phyloP scores from a whole-genome alignment of 2,888 invertebrate species.

The Troides oblongomaculatus region DNA sequence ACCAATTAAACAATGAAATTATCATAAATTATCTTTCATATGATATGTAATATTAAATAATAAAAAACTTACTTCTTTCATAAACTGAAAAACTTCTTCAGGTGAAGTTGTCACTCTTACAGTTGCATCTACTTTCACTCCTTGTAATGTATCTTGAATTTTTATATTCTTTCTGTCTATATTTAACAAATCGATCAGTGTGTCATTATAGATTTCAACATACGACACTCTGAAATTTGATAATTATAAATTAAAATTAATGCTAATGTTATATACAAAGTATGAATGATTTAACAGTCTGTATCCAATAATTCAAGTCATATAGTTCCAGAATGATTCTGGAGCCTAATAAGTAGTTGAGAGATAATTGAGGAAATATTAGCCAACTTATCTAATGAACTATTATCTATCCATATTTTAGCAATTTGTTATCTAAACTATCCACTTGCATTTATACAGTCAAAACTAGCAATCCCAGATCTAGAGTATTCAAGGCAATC shows the following conservation, averaged over 20 bases:
- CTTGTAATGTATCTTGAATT: slow-evolving; percentile 82
- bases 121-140: slow-evolving; percentile 83
- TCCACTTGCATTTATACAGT: too few relatives aligned
- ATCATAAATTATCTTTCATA: neutral
- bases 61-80: slow-evolving; percentile 64
- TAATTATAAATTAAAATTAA: slow-evolving; percentile 9
- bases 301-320: neutral
- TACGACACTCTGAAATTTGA: slow-evolving; percentile 84
- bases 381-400: too few relatives aligned
- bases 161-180: slow-evolving; percentile 81
- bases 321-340: too few relatives aligned
- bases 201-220: slow-evolving; percentile 94
- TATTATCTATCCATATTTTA: too few relatives aligned
- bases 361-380: too few relatives aligned
- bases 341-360: too few relatives aligned
- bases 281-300: neutral
- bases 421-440: too few relatives aligned
- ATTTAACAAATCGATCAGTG: slow-evolving; percentile 87
- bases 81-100: slow-evolving; percentile 80
- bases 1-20: neutral
- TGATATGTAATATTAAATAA: neutral
- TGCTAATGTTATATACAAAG: neutral
- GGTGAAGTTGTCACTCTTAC: slow-evolving; percentile 83
- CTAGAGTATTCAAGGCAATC: too few relatives aligned
- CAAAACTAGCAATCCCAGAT: too few relatives aligned